Percentiles rank a stretch among this genome's conserved stretches.
Conservation (phyloP, 2,888 invertebrate species). For the Aporophyla lueneburgensis region DNA sequence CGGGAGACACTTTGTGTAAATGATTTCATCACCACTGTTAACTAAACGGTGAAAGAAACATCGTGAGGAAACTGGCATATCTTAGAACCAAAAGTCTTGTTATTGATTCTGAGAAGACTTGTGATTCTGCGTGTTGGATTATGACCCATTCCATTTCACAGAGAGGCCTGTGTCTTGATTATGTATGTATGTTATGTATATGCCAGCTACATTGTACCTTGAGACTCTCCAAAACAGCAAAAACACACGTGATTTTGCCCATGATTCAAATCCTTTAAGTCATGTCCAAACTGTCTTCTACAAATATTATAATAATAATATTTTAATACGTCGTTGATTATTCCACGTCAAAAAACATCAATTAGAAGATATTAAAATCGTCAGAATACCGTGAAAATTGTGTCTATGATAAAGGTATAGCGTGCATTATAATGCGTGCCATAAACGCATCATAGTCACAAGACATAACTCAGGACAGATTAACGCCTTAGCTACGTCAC, state of each 20-base stretch:
- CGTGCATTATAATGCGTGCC: neutral
- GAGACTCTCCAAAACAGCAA: neutral
- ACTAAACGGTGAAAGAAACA: no score
- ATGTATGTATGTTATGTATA: no score
- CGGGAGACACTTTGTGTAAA: no score
- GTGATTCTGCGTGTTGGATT: no score
- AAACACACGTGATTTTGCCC: neutral
- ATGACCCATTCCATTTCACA: no score
- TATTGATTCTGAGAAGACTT: no score
- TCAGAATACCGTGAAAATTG: neutral
- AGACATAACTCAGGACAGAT: slow-evolving; percentile 40
- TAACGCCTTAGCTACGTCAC: slow-evolving; percentile 37
- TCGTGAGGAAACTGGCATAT: no score
- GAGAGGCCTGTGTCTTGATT: no score
- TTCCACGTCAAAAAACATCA: neutral
- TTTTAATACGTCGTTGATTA: neutral
- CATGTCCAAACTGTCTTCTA: neutral
- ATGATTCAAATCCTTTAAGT: neutral
- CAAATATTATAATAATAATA: neutral
- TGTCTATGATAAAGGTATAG: neutral
- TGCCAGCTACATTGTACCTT: no score
- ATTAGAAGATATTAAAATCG: neutral
- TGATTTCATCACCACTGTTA: no score
- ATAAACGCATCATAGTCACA: slow-evolving; percentile 14
- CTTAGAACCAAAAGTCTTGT: no score